phyloP scores from a whole-genome alignment of 2,113 vertebrate genomes.

The Leptobrachium leishanense region DNA sequence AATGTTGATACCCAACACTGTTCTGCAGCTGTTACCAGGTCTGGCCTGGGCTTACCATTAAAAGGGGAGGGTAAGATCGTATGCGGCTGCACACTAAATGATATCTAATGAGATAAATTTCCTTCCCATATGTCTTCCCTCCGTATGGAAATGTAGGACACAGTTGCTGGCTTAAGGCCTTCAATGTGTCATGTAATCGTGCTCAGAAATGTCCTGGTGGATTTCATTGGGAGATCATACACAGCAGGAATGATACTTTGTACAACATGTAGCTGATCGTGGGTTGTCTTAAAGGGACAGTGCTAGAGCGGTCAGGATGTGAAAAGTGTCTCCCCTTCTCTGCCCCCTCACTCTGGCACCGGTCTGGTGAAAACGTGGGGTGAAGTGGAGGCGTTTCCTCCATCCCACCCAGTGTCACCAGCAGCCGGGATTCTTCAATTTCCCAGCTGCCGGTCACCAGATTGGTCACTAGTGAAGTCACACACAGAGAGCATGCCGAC shows the following conservation, averaged over 20 bases:
- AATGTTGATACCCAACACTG: neutral
- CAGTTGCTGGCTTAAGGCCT: neutral
- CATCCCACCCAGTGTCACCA: too few relatives aligned
- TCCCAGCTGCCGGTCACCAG: too few relatives aligned
- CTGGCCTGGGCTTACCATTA: neutral
- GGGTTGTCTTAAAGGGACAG: too few relatives aligned
- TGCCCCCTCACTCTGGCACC: too few relatives aligned
- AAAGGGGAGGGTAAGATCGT: neutral
- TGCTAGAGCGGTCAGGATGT: too few relatives aligned
- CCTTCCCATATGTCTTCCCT: neutral
- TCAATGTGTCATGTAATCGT: neutral
- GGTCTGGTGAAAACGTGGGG: too few relatives aligned
- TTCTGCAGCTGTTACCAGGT: neutral
- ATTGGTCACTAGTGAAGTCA: too few relatives aligned
- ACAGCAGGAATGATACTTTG: neutral
- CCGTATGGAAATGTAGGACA: neutral
- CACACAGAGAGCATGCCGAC: too few relatives aligned
- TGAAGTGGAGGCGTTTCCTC: too few relatives aligned
- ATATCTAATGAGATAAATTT: conserved; percentile 1
- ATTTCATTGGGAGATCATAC: neutral
- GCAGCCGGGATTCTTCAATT: too few relatives aligned
- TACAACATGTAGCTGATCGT: too few relatives aligned
- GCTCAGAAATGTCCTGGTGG: neutral
- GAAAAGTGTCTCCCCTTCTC: too few relatives aligned
- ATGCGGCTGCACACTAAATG: neutral